A percentile compares a stretch with the other conserved stretches of the same genome.
These are phyloP conservation scores for Alethe castanea DNA, from an alignment of 2,113 vertebrate genomes.

Conservation along the genomic window DNA sequence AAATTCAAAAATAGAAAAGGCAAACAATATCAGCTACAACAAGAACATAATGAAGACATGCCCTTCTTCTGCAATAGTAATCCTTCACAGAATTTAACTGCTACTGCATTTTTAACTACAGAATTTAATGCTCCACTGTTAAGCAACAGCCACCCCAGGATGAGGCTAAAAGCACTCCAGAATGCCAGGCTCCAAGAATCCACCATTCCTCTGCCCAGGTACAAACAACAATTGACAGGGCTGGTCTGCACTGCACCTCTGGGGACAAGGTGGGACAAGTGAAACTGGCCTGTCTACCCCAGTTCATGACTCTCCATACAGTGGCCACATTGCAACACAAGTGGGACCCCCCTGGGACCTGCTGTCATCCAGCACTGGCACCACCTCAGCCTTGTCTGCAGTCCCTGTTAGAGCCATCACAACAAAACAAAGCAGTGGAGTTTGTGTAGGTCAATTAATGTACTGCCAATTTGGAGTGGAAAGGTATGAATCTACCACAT, in stretches of 20 bases:
- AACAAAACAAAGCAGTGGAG: background rate
- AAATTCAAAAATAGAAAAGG: background rate
- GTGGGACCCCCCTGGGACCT: background rate
- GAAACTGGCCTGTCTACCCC: background rate
- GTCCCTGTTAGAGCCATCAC: background rate
- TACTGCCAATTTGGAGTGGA: background rate
- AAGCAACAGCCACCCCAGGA: background rate
- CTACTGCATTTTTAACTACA: background rate
- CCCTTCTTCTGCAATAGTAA: background rate
- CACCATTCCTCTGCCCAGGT: background rate
- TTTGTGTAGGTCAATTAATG: background rate
- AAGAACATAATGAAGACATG: background rate
- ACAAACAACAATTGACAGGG: background rate
- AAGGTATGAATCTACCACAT: background rate
- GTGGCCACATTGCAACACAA: rapidly evolving
- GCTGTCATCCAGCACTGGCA: background rate
- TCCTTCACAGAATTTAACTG: background rate
- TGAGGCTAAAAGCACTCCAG: background rate
- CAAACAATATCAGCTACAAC: background rate
- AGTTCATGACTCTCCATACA: background rate
- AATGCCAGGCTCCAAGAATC: background rate
- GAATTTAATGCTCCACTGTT: background rate
- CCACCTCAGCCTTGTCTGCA: background rate
- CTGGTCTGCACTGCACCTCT: background rate
- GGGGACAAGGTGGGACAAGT: background rate